Evolutionary conservation across 1,140 invertebrate genomes (phyloP).

Genomic region (Pentalonia nigronervosa): DNA sequence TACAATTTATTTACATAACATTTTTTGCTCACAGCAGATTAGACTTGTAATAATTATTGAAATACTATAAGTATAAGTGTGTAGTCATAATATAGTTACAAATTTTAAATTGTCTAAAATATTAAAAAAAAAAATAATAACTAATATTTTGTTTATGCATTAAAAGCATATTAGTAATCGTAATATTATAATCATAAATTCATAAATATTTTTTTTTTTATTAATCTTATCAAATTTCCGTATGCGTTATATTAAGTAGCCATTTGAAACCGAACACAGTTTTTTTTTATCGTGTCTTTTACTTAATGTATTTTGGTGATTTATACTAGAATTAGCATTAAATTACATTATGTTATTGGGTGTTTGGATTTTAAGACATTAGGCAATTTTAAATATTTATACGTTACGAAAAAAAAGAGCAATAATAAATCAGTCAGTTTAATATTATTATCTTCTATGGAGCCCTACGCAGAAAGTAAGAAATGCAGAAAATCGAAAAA

Average conservation of each 20-base stretch:
- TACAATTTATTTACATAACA: too few species aligned
- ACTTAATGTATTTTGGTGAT: not conserved
- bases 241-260: not conserved
- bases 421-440: slow-evolving; percentile 18
- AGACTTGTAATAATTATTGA: too few species aligned
- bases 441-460: not conserved
- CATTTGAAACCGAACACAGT: not conserved
- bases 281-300: not conserved
- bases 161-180: not conserved
- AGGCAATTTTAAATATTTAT: not conserved
- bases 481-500: slow-evolving; percentile 18
- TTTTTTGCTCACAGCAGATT: too few species aligned
- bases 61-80: too few species aligned
- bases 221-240: not conserved
- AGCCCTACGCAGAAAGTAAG: not conserved
- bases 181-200: not conserved
- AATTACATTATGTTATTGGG: not conserved
- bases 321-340: not conserved
- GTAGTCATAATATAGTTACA: too few species aligned
- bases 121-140: too few species aligned
- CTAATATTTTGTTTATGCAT: too few species aligned
- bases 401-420: not conserved
- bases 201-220: not conserved
- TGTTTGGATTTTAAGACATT: not conserved
- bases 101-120: too few species aligned